Percentiles rank a stretch among this genome's conserved stretches.
Conservation (phyloP, 2,797 vertebrate species). For the Bryconaethiops microstoma region DNA sequence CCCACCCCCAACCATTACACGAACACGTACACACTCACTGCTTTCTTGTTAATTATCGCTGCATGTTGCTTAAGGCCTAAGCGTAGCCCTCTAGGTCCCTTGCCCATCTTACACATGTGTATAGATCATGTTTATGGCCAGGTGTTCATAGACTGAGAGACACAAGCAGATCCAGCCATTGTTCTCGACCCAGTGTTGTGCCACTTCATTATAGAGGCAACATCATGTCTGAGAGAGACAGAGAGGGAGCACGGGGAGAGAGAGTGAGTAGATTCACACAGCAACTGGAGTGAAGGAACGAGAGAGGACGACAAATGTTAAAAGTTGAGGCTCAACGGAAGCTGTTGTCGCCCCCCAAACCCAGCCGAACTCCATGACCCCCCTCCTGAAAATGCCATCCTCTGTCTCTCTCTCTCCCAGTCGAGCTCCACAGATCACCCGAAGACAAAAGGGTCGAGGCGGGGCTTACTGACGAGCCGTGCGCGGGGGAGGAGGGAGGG, state of each 20-base stretch:
- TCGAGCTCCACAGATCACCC: slow-evolving; percentile 66
- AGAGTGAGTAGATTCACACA: slow-evolving; percentile 1
- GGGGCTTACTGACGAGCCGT: slow-evolving; percentile 73
- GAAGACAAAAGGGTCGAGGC: slow-evolving; percentile 78
- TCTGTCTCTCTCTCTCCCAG: slow-evolving; percentile 44
- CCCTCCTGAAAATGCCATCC: slow-evolving; percentile 66
- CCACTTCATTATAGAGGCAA: slow-evolving; percentile 4
- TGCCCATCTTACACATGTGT: background rate
- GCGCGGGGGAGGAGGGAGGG: slow-evolving; percentile 58
- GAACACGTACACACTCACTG: slow-evolving; percentile 14
- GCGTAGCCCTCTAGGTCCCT: background rate
- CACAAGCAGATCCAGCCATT: slow-evolving; percentile 19
- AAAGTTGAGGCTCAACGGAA: slow-evolving; percentile 44
- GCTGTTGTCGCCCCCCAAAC: slow-evolving; percentile 15
- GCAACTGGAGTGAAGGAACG: background rate
- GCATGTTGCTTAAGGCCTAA: slow-evolving; percentile 43
- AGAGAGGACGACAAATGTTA: background rate
- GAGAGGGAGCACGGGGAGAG: background rate
- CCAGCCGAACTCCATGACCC: slow-evolving; percentile 58
- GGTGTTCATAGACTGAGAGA: background rate
- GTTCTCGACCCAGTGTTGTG: slow-evolving; percentile 20
- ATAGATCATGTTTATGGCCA: background rate
- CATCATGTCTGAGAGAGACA: background rate
- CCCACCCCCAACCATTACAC: slow-evolving; percentile 7
- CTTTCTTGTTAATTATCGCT: slow-evolving; percentile 34